Conservation (phyloP, 2,888 invertebrate species). For the Eurytoma adleriae region DNA sequence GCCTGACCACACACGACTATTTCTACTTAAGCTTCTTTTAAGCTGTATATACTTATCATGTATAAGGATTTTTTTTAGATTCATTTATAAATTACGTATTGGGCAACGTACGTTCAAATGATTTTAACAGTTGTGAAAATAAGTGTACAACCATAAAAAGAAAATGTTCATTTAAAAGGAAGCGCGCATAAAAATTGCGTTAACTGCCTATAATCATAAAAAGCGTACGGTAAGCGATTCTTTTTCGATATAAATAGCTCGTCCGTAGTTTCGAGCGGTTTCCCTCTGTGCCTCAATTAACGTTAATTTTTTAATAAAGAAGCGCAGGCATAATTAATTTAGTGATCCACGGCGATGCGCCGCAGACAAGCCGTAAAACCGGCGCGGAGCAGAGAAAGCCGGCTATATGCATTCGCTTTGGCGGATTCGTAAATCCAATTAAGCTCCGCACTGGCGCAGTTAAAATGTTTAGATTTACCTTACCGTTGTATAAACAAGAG, state of each 20-base stretch:
- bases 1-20: too few species aligned
- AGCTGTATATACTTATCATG: too few species aligned
- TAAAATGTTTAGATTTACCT: constrained; percentile 47
- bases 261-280: background rate
- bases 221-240: too few species aligned
- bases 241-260: background rate
- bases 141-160: too few species aligned
- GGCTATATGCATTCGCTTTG: background rate
- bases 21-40: too few species aligned
- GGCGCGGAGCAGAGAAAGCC: background rate
- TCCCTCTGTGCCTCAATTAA: background rate
- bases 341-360: background rate
- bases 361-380: constrained; percentile 8
- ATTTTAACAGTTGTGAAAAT: too few species aligned
- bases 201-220: too few species aligned
- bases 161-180: too few species aligned
- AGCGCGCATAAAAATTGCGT: too few species aligned
- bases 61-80: too few species aligned
- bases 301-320: background rate
- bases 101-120: too few species aligned
- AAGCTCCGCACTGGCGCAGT: constrained; percentile 15
- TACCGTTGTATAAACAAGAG: constrained; percentile 30
- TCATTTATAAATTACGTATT: too few species aligned
- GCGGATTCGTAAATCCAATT: constrained; percentile 36
- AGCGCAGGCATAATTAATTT: background rate